Base-by-base conservation (phyloP, 2,888 invertebrate species). In the Morinoia aosen region DNA sequence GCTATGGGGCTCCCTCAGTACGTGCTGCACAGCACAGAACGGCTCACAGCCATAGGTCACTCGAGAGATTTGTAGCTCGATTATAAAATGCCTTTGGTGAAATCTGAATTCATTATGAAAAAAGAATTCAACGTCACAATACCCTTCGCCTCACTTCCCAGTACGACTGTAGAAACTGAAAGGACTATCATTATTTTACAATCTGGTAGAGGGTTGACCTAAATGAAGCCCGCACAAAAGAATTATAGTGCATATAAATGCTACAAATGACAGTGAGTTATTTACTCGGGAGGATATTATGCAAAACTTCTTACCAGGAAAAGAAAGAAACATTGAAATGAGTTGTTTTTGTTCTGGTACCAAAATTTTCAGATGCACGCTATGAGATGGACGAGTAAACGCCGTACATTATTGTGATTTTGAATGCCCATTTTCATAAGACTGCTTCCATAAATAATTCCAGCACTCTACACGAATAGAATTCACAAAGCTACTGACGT, bases 21-120 rank as follows among this genome's bases (percentile, higher is more conserved):
- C 33, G 19, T 33, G 19, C 76, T 76, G 76, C 8, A 33, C 19
- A 25, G 33, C 76, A 33, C 76, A 76, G 76, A 76, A 76, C 14
- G 33, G 76, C 25, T 76, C 16, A 76, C 76, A 76, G 76, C 25
- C 76, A 76, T 76, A 76, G 76, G 76, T 76, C 76, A 33, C 76
- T 33, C 25, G 25, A 76, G 76, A 76, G 76, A 76, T 76, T 76
- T 25, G 76, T 76, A 76, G 76, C 76, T 76, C 33, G 76, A 76
- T 76, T 76, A 76, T 76, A 33, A 76, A 76, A 76, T 76, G 76
- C 76, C 76, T 76, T 76, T 76, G 76, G 76, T 76, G 76, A 33
- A 76, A 76, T 33, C 33, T 76, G 76, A 76, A 76, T 76, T 76
- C 76, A 76, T 76, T 76, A 76, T 33, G 76, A 76, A 76, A 76